Percentiles rank a stretch among this genome's conserved stretches.
These are phyloP conservation scores for Drosophila ambigua DNA, from an alignment of 1,140 invertebrate genomes.

Conservation along the genomic window DNA sequence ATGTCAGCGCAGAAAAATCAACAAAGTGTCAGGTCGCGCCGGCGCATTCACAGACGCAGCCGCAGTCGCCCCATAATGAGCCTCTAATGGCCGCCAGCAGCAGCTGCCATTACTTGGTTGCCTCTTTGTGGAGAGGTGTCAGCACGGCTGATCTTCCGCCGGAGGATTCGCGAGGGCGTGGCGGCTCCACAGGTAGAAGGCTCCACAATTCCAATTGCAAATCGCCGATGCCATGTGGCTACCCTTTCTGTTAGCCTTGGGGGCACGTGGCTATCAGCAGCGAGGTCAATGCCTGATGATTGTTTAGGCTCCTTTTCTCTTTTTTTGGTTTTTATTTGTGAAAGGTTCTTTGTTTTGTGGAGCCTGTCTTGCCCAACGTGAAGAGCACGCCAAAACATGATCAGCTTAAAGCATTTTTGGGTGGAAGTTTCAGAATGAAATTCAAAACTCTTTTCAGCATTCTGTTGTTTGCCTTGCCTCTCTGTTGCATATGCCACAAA, in stretches of 20 bases:
- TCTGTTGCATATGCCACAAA: no score
- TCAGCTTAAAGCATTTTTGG: no score
- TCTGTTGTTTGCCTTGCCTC: no score
- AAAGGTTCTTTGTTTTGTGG: neutral
- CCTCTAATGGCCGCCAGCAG: constrained; percentile 49
- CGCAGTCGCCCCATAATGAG: constrained; percentile 40
- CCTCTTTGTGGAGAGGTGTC: constrained; percentile 47
- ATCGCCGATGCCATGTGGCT: no score
- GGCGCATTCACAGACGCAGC: constrained; percentile 11
- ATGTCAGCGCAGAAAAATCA: constrained; percentile 65
- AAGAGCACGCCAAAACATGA: no score
- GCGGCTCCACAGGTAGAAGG: constrained; percentile 43
- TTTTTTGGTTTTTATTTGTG: neutral
- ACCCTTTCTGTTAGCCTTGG: constrained; percentile 45
- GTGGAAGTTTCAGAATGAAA: no score
- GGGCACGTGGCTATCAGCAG: constrained; percentile 56
- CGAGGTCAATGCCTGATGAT: constrained; percentile 53
- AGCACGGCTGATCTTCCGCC: constrained; percentile 60
- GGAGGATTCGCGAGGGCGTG: constrained; percentile 38
- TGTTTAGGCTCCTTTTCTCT: constrained; percentile 1
- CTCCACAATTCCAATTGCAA: neutral
- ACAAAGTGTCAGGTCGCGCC: constrained; percentile 56
- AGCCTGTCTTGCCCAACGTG: neutral
- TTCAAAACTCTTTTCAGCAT: no score
- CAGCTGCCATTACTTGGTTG: constrained; percentile 33